Percentiles rank a stretch among this genome's conserved stretches.
Evolutionary conservation across 2,888 invertebrate genomes (phyloP).

Genomic region (Tetragonisca angustula): DNA sequence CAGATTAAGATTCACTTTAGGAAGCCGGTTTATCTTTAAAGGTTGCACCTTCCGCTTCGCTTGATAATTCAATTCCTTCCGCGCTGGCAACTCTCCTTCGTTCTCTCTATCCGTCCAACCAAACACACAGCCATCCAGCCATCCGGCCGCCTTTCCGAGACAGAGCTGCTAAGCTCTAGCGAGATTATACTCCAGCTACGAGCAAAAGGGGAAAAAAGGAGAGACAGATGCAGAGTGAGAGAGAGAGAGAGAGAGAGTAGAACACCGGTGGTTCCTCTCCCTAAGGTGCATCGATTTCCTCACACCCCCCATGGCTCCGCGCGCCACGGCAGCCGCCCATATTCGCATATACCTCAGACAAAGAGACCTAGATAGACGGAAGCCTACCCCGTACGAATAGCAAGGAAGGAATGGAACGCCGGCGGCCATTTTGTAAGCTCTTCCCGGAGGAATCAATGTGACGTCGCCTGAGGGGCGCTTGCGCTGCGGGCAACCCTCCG

Average conservation of each 20-base stretch:
- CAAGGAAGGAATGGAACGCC: conserved; percentile 82
- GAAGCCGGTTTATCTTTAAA: conserved; percentile 74
- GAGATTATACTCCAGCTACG: conserved; percentile 63
- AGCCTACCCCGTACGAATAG: conserved; percentile 76
- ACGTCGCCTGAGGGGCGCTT: conserved; percentile 84
- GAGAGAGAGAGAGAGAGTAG: conserved; percentile 37
- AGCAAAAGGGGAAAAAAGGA: conserved; percentile 12
- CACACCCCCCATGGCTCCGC: conserved; percentile 62
- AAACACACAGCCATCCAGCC: conserved; percentile 53
- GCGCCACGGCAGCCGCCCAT: conserved; percentile 68
- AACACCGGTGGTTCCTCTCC: conserved; percentile 72
- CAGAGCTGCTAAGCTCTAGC: conserved; percentile 64
- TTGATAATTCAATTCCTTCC: conserved; percentile 84
- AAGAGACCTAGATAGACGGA: conserved; percentile 79
- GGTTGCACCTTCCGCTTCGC: conserved; percentile 82
- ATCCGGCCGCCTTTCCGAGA: conserved; percentile 46
- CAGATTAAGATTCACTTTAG: conserved; percentile 76
- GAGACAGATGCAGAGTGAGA: not conserved
- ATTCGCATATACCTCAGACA: conserved; percentile 78
- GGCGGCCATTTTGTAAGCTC: conserved; percentile 84
- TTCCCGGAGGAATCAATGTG: conserved; percentile 84
- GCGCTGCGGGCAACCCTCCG: conserved; percentile 81
- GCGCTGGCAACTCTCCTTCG: conserved; percentile 75
- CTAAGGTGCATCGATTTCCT: conserved; percentile 83
- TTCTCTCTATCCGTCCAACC: conserved; percentile 57